Conservation (phyloP, 2,113 vertebrate species). For the Litocranius walleri region DNA sequence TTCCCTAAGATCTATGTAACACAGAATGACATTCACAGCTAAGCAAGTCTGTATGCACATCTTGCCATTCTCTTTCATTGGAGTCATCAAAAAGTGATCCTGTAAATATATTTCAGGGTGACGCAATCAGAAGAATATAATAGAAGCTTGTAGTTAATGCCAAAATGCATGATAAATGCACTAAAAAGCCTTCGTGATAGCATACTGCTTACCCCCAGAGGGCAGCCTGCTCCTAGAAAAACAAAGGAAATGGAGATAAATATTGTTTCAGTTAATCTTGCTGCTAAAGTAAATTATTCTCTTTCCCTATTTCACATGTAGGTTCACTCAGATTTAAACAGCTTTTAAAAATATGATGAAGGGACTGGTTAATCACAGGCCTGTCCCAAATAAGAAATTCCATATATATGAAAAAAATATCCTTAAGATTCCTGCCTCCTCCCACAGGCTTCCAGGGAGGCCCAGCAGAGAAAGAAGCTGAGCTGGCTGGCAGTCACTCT, state of each 20-base stretch:
- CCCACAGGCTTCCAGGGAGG: not conserved
- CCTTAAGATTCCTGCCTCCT: not conserved
- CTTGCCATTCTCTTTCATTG: conserved; percentile 6
- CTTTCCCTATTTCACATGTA: conserved; percentile 15
- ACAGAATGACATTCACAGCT: conserved; percentile 15
- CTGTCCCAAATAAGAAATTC: conserved; percentile 24
- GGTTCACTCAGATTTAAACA: conserved; percentile 28
- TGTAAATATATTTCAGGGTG: not conserved
- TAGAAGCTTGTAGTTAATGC: conserved; percentile 50
- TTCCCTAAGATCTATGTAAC: conserved; percentile 1
- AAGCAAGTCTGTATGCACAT: conserved; percentile 21
- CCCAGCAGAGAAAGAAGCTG: not conserved
- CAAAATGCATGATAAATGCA: conserved; percentile 26
- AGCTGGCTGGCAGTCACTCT: not conserved
- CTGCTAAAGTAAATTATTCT: conserved; percentile 20
- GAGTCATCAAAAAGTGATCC: not conserved
- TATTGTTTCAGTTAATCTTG: conserved; percentile 28
- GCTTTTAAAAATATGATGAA: conserved; percentile 2
- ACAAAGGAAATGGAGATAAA: conserved; percentile 58
- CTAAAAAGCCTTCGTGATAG: conserved; percentile 48
- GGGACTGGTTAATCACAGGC: conserved; percentile 10
- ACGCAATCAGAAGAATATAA: conserved; percentile 22
- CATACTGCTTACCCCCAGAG: conserved; percentile 39
- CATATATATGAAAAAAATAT: not conserved
- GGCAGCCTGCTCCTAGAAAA: conserved; percentile 60